A percentile compares a stretch with the other conserved stretches of the same genome.
These are phyloP conservation scores for Petrocephalus sullivani DNA, from an alignment of 2,797 vertebrate genomes.

Conservation along the genomic window DNA sequence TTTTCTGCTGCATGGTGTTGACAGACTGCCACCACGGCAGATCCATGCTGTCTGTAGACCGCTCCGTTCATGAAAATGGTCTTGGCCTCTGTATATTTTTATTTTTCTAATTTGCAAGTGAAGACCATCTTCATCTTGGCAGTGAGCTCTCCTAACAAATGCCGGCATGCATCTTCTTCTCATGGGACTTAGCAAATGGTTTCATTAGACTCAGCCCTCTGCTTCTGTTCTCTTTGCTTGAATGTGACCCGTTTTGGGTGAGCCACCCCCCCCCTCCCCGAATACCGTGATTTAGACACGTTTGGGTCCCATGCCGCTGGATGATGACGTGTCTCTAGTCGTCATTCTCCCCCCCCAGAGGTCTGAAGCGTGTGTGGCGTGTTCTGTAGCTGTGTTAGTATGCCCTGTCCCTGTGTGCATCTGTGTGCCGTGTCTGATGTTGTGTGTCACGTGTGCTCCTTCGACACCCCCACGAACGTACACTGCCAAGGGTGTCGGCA, in stretches of 20 bases:
- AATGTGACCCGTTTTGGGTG: constrained; percentile 3
- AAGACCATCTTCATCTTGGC: constrained; percentile 25
- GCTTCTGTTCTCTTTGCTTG: constrained; percentile 13
- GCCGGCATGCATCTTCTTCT: constrained; percentile 23
- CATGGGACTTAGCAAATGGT: constrained; percentile 11
- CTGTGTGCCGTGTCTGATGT: neutral
- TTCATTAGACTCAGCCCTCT: neutral
- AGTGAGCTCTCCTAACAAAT: constrained; percentile 21
- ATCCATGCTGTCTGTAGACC: constrained; percentile 8
- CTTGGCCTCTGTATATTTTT: constrained; percentile 24
- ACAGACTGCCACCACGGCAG: constrained; percentile 44
- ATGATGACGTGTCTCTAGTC: neutral
- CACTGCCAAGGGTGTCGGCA: neutral
- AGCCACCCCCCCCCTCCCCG: neutral
- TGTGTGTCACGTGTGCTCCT: neutral
- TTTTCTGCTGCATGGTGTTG: constrained; percentile 59
- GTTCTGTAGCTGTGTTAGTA: neutral
- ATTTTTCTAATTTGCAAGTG: constrained; percentile 20
- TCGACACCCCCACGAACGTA: neutral
- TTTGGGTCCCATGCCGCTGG: neutral
- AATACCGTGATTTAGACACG: neutral
- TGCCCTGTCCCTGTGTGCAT: neutral
- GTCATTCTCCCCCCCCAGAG: neutral
- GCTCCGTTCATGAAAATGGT: constrained; percentile 16
- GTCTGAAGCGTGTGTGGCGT: neutral